These are phyloP conservation scores for Galerucella nymphaeae DNA, from an alignment of 2,888 invertebrate species.

Conservation along the genomic window DNA sequence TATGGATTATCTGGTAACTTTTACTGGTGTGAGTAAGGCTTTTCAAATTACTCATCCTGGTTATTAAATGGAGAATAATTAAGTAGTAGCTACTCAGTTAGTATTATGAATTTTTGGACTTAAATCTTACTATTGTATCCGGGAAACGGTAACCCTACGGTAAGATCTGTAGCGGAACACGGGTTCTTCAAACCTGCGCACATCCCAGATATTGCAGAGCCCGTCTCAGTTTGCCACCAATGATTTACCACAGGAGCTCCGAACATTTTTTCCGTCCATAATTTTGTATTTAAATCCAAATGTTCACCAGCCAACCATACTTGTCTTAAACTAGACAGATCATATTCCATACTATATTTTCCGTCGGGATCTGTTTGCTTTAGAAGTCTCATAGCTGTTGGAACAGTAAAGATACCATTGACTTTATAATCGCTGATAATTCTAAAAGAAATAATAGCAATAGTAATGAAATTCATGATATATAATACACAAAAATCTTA, in stretches of 20 bases:
- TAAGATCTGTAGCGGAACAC: slow-evolving; percentile 66
- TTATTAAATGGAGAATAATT: too few species aligned
- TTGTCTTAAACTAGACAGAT: slow-evolving; percentile 74
- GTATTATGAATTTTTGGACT: too few species aligned
- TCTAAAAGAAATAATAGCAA: slow-evolving; percentile 63
- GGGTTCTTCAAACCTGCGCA: slow-evolving; percentile 82
- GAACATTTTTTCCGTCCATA: slow-evolving; percentile 78
- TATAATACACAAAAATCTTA: slow-evolving; percentile 55
- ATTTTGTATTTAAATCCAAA: slow-evolving; percentile 89
- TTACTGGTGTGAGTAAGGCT: too few species aligned
- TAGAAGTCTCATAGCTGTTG: slow-evolving; percentile 89
- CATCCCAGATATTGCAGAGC: slow-evolving; percentile 88
- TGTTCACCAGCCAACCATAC: slow-evolving; percentile 93
- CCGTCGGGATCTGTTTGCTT: slow-evolving; percentile 83
- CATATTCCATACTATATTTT: slow-evolving; percentile 75
- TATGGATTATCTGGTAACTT: too few species aligned
- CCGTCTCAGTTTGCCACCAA: slow-evolving; percentile 98
- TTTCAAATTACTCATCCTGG: too few species aligned
- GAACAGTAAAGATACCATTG: slow-evolving; percentile 87
- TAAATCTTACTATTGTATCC: slow-evolving; percentile 81
- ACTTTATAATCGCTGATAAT: slow-evolving; percentile 90
- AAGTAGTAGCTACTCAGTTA: too few species aligned
- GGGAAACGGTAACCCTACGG: slow-evolving; percentile 88
- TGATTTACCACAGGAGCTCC: slow-evolving; percentile 86
- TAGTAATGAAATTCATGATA: too few species aligned